phyloP scores from a whole-genome alignment of 2,888 invertebrate species.

The Andrena hattorfiana region DNA sequence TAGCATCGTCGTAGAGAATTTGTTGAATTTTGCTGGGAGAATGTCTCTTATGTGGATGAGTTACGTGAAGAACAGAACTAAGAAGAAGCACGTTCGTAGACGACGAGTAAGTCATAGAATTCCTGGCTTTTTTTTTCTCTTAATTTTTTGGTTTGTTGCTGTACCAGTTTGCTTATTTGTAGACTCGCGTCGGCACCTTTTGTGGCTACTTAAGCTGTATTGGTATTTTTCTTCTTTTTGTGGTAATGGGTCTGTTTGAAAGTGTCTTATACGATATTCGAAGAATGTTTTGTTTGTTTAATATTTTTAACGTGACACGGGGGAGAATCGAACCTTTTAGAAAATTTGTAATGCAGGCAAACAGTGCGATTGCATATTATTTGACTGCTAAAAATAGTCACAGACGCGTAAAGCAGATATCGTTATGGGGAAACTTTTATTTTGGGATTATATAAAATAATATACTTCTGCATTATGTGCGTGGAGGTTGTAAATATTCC shows the following conservation, averaged over 20 bases:
- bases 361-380: neutral
- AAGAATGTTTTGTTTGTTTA: neutral
- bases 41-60: slow-evolving; percentile 87
- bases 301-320: neutral
- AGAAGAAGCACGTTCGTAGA: slow-evolving; percentile 77
- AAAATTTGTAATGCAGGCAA: neutral
- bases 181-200: neutral
- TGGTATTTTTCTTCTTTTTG: neutral
- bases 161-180: neutral
- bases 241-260: no score
- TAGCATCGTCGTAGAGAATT: slow-evolving; percentile 1
- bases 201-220: no score
- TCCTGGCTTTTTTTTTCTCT: neutral
- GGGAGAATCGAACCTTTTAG: neutral
- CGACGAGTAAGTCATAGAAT: slow-evolving; percentile 74
- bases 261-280: no score
- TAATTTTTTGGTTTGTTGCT: neutral
- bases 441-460: slow-evolving; percentile 39
- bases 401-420: slow-evolving; percentile 2
- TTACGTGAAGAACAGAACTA: slow-evolving; percentile 84
- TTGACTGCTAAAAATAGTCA: slow-evolving; percentile 20
- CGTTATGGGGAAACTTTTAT: slow-evolving; percentile 14
- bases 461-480: slow-evolving; percentile 3
- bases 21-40: slow-evolving; percentile 20
- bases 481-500: neutral